Percentiles rank a stretch among this genome's conserved stretches.
phyloP scores from a whole-genome alignment of 2,888 invertebrate species.

The Macrophya alboannulata region DNA sequence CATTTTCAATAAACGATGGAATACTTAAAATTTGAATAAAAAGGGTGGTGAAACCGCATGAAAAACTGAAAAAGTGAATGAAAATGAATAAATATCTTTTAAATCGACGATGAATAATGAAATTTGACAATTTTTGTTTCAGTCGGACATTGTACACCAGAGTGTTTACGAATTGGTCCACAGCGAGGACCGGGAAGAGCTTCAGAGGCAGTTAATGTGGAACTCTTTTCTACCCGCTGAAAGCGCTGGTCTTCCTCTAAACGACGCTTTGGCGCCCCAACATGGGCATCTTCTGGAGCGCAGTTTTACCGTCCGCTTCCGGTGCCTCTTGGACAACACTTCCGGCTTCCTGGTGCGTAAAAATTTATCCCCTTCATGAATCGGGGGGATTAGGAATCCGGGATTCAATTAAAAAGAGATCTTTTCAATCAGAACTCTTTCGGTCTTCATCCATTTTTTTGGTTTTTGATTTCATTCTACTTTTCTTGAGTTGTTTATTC shows the following conservation, averaged over 20 bases:
- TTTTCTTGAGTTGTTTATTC: neutral
- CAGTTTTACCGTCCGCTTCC: slow-evolving; percentile 99
- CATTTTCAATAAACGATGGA: neutral
- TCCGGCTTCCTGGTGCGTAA: slow-evolving; percentile 97
- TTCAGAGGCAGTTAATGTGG: slow-evolving; percentile 97
- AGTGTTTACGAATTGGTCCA: slow-evolving; percentile 99
- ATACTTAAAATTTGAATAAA: neutral
- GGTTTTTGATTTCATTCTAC: neutral
- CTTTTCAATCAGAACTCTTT: neutral
- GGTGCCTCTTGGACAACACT: slow-evolving; percentile 99
- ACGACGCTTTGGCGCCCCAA: slow-evolving; percentile 94
- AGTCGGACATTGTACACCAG: slow-evolving; percentile 99
- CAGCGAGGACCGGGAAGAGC: slow-evolving; percentile 98
- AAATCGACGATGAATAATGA: too few relatives aligned
- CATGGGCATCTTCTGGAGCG: slow-evolving; percentile 95
- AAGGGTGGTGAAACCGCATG: neutral
- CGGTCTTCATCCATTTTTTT: neutral
- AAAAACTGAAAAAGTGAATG: too few relatives aligned
- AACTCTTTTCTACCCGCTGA: slow-evolving; percentile 94
- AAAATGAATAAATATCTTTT: too few relatives aligned
- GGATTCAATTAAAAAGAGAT: neutral
- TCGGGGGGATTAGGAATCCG: neutral
- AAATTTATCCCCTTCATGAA: neutral
- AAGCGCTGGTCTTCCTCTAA: slow-evolving; percentile 89
- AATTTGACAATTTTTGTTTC: slow-evolving; percentile 78